Evolutionary conservation across 2,113 vertebrate species (phyloP).

Genomic region (Passerina amoena): DNA sequence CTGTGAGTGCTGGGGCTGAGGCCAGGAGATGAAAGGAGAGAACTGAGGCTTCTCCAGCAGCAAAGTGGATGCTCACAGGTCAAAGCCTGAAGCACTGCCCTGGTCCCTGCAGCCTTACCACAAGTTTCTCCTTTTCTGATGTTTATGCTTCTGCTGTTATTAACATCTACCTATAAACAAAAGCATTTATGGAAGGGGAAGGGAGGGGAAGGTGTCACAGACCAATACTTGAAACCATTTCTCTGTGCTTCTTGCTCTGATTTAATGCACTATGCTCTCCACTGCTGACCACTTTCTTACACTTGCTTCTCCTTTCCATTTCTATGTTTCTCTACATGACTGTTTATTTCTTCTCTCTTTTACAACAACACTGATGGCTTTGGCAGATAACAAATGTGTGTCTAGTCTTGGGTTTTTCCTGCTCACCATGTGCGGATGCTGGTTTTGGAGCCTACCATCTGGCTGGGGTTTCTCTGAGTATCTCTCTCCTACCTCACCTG

Average conservation of each 20-base stretch:
- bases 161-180: not conserved
- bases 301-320: not conserved
- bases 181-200: not conserved
- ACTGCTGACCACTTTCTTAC: not conserved
- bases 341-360: not conserved
- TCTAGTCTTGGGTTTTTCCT: not conserved
- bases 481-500: not conserved
- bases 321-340: not conserved
- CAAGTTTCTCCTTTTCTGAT: not conserved
- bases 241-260: not conserved
- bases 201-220: not conserved
- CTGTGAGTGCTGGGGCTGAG: conserved; percentile 5
- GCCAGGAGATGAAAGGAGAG: conserved; percentile 52
- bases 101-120: not conserved
- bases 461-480: not conserved
- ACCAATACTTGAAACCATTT: not conserved
- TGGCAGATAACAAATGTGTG: not conserved
- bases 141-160: not conserved
- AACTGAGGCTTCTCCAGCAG: conserved; percentile 8
- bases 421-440: not conserved
- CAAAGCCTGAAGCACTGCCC: not conserved
- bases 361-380: not conserved
- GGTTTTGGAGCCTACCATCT: not conserved
- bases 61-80: not conserved
- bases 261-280: not conserved